Percentiles rank a stretch among this genome's conserved stretches.
Conservation (phyloP, 2,113 vertebrate species). For the Perccottus glenii region DNA sequence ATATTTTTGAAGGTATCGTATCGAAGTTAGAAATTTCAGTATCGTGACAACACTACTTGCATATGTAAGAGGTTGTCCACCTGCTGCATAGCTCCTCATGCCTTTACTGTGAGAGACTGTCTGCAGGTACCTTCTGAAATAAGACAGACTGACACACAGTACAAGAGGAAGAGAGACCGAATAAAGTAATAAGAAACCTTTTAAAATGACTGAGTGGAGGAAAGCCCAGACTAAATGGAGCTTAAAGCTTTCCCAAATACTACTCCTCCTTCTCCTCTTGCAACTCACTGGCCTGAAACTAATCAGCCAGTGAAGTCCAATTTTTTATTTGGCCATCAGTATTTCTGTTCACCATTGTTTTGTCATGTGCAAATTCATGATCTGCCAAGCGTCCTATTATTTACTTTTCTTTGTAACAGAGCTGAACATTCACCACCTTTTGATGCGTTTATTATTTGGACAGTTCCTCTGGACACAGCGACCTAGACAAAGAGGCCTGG, state of each 20-base stretch:
- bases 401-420: constrained; percentile 36
- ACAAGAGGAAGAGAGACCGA: constrained; percentile 3
- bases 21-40: too few species aligned
- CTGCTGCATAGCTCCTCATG: constrained; percentile 18
- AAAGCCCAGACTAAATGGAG: constrained; percentile 32
- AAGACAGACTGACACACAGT: constrained; percentile 28
- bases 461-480: constrained; percentile 19
- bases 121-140: constrained; percentile 38
- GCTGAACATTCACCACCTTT: constrained; percentile 24
- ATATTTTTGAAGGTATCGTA: too few species aligned
- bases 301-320: constrained; percentile 30
- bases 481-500: not conserved
- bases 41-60: too few species aligned
- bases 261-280: constrained; percentile 25
- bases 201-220: constrained; percentile 19
- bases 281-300: constrained; percentile 41
- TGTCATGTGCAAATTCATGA: constrained; percentile 37
- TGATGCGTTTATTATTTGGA: constrained; percentile 36
- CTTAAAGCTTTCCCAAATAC: constrained; percentile 47
- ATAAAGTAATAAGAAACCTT: constrained; percentile 36
- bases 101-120: constrained; percentile 31
- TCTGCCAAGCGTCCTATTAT: not conserved
- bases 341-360: constrained; percentile 54
- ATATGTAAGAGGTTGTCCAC: constrained; percentile 13
- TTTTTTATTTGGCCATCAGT: constrained; percentile 51